A percentile compares a stretch with the other conserved stretches of the same genome.
phyloP scores from a whole-genome alignment of 2,888 invertebrate species.

The Rotaria macrura region DNA sequence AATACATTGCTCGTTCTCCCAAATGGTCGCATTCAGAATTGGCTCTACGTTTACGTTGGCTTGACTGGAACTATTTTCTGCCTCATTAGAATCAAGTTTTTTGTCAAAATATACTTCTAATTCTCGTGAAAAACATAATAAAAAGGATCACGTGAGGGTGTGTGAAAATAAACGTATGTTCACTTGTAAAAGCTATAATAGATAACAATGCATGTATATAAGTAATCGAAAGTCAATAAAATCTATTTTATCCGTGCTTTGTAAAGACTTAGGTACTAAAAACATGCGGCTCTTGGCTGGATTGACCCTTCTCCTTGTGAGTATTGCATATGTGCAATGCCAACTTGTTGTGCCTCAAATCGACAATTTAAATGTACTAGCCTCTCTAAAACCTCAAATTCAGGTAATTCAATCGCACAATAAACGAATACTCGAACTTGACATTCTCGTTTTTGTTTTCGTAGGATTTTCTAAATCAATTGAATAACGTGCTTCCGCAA shows the following conservation, averaged over 20 bases:
- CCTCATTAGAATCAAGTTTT: not conserved
- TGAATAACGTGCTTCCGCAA: not conserved
- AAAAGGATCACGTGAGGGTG: not conserved
- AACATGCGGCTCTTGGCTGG: not conserved
- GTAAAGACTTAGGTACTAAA: no score
- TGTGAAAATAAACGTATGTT: not conserved
- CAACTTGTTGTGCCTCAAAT: not conserved
- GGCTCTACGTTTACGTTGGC: not conserved
- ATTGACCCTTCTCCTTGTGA: not conserved
- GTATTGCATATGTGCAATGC: not conserved
- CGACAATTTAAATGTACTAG: not conserved
- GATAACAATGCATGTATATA: not conserved
- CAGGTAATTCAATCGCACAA: not conserved
- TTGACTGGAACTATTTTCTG: not conserved
- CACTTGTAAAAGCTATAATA: not conserved
- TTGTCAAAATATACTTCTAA: not conserved
- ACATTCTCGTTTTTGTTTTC: not conserved
- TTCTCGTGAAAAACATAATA: not conserved
- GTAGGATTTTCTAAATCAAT: not conserved
- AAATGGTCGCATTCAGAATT: slow-evolving; percentile 3
- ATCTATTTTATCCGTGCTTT: no score
- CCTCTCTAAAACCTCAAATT: not conserved
- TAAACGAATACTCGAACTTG: no score
- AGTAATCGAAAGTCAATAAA: not conserved
- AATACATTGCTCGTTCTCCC: not conserved